Percentiles rank a stretch among this genome's conserved stretches.
Conservation (phyloP, 2,888 invertebrate genomes). For the Dascillus cervinus region DNA sequence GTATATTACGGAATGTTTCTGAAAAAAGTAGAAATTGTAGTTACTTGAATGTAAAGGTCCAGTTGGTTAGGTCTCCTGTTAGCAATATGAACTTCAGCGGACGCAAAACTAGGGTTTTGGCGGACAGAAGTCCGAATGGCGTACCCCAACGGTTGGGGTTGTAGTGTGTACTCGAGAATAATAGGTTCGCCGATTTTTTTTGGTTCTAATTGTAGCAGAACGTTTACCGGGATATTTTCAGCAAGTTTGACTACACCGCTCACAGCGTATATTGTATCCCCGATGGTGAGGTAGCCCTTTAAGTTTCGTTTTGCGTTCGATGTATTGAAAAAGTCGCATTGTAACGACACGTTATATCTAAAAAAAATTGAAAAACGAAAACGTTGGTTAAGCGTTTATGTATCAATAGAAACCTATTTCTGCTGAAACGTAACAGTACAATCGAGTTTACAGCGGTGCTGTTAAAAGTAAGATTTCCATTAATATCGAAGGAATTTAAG, state of each 20-base stretch:
- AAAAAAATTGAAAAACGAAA: too few species aligned
- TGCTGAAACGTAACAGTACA: too few species aligned
- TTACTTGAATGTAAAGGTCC: slow-evolving; percentile 41
- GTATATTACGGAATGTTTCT: slow-evolving; percentile 4
- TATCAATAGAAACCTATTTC: too few species aligned
- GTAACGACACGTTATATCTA: slow-evolving; percentile 39
- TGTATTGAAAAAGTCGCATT: slow-evolving; percentile 29
- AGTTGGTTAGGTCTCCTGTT: slow-evolving; percentile 37
- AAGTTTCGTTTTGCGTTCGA: too few species aligned
- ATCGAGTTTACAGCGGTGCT: too few species aligned
- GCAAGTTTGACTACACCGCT: slow-evolving; percentile 39
- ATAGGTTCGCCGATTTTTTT: slow-evolving; percentile 37
- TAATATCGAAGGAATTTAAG: slow-evolving; percentile 35
- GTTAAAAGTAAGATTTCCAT: slow-evolving; percentile 31
- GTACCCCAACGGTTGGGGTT: slow-evolving; percentile 29
- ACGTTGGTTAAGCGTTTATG: too few species aligned
- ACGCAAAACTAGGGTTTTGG: slow-evolving; percentile 42
- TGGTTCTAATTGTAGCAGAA: slow-evolving; percentile 41
- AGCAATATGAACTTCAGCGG: slow-evolving; percentile 36
- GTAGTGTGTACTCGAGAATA: slow-evolving; percentile 35
- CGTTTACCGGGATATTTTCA: slow-evolving; percentile 38
- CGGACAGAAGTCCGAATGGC: slow-evolving; percentile 29
- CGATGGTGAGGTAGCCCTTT: slow-evolving; percentile 43
- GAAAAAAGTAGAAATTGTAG: too few species aligned
- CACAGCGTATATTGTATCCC: slow-evolving; percentile 39